Conservation (phyloP, 2,888 invertebrate genomes). For the Agapetus fuscipes region DNA sequence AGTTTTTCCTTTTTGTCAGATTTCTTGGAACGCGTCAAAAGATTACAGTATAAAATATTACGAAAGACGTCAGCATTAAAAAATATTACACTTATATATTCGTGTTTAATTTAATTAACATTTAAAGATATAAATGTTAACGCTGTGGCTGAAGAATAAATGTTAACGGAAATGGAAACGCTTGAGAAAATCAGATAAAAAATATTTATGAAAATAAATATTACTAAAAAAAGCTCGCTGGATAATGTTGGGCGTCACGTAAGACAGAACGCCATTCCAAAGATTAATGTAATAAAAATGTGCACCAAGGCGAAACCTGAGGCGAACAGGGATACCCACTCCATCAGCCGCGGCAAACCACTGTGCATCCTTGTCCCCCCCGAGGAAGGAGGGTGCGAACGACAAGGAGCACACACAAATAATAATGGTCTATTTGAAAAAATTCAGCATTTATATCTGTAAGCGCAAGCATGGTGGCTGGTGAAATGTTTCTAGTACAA, state of each 20-base stretch:
- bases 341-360: slow-evolving; percentile 50
- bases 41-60: too few relatives aligned
- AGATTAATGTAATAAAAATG: slow-evolving; percentile 23
- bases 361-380: slow-evolving; percentile 49
- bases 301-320: slow-evolving; percentile 22
- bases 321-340: slow-evolving; percentile 32
- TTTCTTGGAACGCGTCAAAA: too few relatives aligned
- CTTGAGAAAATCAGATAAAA: too few relatives aligned
- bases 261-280: slow-evolving; percentile 22
- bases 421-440: slow-evolving; percentile 49
- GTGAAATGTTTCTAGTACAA: too few relatives aligned
- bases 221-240: not conserved
- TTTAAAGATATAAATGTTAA: too few relatives aligned
- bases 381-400: slow-evolving; percentile 32
- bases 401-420: slow-evolving; percentile 45
- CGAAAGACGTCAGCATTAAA: too few relatives aligned
- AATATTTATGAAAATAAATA: not conserved
- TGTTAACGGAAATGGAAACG: too few relatives aligned
- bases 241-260: slow-evolving; percentile 17
- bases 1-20: too few relatives aligned
- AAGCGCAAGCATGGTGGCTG: slow-evolving; percentile 20
- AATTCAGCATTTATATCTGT: slow-evolving; percentile 30
- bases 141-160: too few relatives aligned
- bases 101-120: too few relatives aligned
- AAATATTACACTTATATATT: too few relatives aligned